Evolutionary conservation across 92 coral and sea anemone genomes (phyloP), one percentile per base, ranked within the genome.

Genomic region (Scolanthus callimorphus): DNA sequence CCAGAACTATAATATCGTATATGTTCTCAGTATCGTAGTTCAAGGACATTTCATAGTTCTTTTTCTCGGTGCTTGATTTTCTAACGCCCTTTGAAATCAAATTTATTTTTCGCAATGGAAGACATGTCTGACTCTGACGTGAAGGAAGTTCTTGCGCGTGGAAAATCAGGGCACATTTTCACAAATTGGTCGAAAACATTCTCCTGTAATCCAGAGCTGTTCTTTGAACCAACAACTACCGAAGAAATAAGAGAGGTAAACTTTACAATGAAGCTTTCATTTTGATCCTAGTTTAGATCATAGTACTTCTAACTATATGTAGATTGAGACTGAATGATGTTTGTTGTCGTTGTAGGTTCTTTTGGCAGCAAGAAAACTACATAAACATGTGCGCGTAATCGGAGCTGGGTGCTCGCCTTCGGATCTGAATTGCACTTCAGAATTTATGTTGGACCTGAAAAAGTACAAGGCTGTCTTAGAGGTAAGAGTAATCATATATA

Each of bases 341-440:
- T 25, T 59, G 26, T 31, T 10, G 8, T 51, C 13, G 15, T 50
- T 57, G 26, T 31, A 92, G 98, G 75, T 92, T 53, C 45, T 92
- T 4, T 30, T 49, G 11, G 65, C 59, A 29, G 99, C 99, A 4
- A 47, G 54, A 3, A 48, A 59, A 34, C 51, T 80, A 60, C 80
- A 76, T 24, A 79, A 80, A 56, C 77, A 69, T 53, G 90, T 88
- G 3, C 80, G 96, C 15, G 78, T 94, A 24, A 51, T 83, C 30
- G 99, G 99, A 15, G 74, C 79, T 1, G 83, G 90, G 1, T 69
- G 58, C 30, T 94, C 99, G 1, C 99, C 99, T 0, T 94, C 99
- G 1, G 95, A 94, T 62, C 69, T 94, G 8, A 77, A 75, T 21
- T 94, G 96, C 25, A 94, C 99, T 17, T 26, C 75, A n/a, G 96